Evolutionary conservation across 2,888 invertebrate genomes (phyloP), one percentile per base, ranked within the genome.

Genomic region (Mythimna ferrago): DNA sequence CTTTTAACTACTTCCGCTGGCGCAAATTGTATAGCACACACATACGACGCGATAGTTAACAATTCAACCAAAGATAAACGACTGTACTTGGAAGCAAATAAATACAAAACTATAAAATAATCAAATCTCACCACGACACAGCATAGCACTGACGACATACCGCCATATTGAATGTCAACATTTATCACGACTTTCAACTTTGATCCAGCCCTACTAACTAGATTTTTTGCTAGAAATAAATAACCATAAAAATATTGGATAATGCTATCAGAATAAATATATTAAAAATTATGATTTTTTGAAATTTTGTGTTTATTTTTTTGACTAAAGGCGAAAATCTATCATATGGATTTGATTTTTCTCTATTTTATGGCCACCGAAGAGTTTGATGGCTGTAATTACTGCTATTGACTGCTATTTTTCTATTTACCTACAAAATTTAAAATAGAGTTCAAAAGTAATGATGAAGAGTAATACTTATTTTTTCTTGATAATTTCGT

Each of bases 61-160:
- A 81, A 78, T 90, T 90, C 86, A 82, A 80, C 74, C 75, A 83
- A 88, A 85, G 71, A 80, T 87, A 87, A 86, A 84, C 70, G 71
- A 87, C 75, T 81, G 92, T 90, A 86, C 81, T 86, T 84, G 81
- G 76, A 89, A 87, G 92, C 92, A 90, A 88, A 85, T 89, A 87
- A 87, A 88, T 88, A 91, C 83, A 89, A 91, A 92, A 89, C 88
- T 85, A 92, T 88, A 86, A 92, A 94, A 92, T 93, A 91, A 94
- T 90, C 92, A 95, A 96, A 97, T 98, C 98, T 98, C 97, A 98
- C 98, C 98, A 98, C 98, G 98, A 98, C 98, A 98, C 98, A 98
- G 98, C 98, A 98, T 98, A 98, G 98, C 98, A 98, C 98, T 98
- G 98, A 98, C 98, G 98, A 98, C 98, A 98, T 98, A 98, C 98